These are phyloP conservation scores for Acanthisitta chloris DNA, from an alignment of 2,113 vertebrate species.

Conservation along the genomic window DNA sequence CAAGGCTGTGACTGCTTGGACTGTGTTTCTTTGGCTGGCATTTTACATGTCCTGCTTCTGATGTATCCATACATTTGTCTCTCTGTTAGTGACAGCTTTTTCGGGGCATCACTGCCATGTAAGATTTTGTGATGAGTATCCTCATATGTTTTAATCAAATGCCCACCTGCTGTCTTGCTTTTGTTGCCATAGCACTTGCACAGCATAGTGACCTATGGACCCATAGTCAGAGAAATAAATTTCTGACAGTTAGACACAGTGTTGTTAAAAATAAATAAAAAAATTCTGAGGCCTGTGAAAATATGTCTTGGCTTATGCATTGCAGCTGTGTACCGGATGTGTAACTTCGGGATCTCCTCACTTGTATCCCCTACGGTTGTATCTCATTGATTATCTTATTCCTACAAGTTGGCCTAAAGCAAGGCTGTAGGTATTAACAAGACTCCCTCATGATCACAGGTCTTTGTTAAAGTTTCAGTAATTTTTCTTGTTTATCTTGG, in stretches of 20 bases:
- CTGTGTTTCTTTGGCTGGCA: background rate
- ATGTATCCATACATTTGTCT: background rate
- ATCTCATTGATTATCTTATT: background rate
- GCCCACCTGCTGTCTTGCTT: background rate
- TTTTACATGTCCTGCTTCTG: background rate
- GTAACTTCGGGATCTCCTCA: background rate
- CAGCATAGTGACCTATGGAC: background rate
- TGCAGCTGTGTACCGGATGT: background rate
- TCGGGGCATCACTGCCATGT: background rate
- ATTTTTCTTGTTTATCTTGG: background rate
- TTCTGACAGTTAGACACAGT: background rate
- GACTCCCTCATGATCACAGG: background rate
- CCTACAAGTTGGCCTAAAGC: background rate
- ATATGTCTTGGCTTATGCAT: background rate
- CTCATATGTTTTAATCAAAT: background rate
- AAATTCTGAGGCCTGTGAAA: background rate
- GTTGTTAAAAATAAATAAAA: background rate
- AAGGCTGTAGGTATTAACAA: background rate
- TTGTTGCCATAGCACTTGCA: background rate
- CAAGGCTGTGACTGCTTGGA: background rate
- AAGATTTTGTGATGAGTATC: background rate
- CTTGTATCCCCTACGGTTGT: background rate
- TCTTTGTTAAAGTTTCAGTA: background rate
- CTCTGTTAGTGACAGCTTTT: background rate
- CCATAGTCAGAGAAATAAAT: background rate